Base-by-base conservation (phyloP, 2,888 invertebrate genomes). In the Xestia rhomboidea region DNA sequence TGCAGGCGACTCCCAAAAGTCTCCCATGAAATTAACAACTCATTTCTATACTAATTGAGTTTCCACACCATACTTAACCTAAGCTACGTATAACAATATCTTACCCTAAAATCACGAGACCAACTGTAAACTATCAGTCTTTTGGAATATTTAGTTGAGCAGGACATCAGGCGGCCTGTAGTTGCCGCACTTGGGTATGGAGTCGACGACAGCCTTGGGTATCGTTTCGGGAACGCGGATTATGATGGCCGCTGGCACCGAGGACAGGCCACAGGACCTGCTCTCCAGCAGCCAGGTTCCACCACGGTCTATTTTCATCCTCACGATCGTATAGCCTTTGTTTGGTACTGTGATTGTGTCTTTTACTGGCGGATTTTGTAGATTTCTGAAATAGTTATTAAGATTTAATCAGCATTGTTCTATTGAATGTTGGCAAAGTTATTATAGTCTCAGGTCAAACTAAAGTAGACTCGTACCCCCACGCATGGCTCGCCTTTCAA, bases 291-390 rank as follows among this genome's bases (percentile, higher is more conserved):
- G 83, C 97, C 96, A 97, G 67, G 93, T 93, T 46, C 97, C 97
- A 49, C 97, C 97, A 79, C 97, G 97, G 60, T 97, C 95, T 6
- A 97, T 95, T n/a, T 94, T 92, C 74, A 97, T 93, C 70, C 97
- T 92, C 10, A 97, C 92, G 51, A 97, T 95, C 0, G 96, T 95
- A 84, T 96, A 97, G 1, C 98, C 98, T 83, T 97, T 97, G 85
- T 97, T 97, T 0, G 98, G 98, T 1, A 98, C 97, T 0, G 95
- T 94, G 38, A 98, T 94, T 2, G 97, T 97, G 88, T 98, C 98
- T 88, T 97, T 98, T 21, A 94, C 87, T 0, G 97, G 97, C 0
- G 97, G 97, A 79, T 95, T 95, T 73, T 91, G 88, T 0, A 96
- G 87, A 87, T 97, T 97, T 79, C 97, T 97, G 91, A 72, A 92